Base-by-base conservation (phyloP, 2,113 vertebrate genomes). In the Gymnocephalus cernua region DNA sequence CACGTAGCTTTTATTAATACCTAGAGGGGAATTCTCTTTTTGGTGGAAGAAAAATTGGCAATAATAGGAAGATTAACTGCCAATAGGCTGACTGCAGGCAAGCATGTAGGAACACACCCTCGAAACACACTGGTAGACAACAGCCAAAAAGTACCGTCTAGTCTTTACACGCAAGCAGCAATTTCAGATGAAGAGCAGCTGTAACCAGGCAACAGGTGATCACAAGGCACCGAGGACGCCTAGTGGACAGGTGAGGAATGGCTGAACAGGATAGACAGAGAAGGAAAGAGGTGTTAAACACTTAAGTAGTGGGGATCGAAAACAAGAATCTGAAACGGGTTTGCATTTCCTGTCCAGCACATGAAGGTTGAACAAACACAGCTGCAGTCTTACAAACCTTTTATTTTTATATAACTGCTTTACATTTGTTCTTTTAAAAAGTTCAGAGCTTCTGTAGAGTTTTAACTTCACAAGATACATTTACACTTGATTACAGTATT, bases 241-340 rank as follows among this genome's bases (percentile, higher is more conserved):
- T 51, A 53, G n/a, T 59, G 62, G 53, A 68, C 45, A 61, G 53
- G n/a, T 74, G 13, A 74, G 21, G 63, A 16, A 38, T n/a, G 27
- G 3, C 32, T 2, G 0, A 27, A 66, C 23, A 18, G 12, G 1
- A 29, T 11, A 18, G 41, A 32, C 13, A 18, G 7, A 23, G 2
- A 19, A 10, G 14, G 23, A 66, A 27, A 41, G 2, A 13, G 47
- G 29, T n/a, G 18, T 29, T 19, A 32, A 32, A 32, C 32, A 32
- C 64, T 32, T 16, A 41, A 11, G 32, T n/a, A n/a, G n/a, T n/a
- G n/a, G n/a, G n/a, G n/a, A 67, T 56, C 0, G 16, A 32, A 35
- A 59, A 61, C 35, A 32, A 21, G 19, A 4, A 35, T 35, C 3
- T 59, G 29, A 50, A 59, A 27, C 18, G 27, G 8, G 23, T 58